These are phyloP conservation scores for Asobara japonica DNA, from an alignment of 1,140 invertebrate species.

Conservation along the genomic window DNA sequence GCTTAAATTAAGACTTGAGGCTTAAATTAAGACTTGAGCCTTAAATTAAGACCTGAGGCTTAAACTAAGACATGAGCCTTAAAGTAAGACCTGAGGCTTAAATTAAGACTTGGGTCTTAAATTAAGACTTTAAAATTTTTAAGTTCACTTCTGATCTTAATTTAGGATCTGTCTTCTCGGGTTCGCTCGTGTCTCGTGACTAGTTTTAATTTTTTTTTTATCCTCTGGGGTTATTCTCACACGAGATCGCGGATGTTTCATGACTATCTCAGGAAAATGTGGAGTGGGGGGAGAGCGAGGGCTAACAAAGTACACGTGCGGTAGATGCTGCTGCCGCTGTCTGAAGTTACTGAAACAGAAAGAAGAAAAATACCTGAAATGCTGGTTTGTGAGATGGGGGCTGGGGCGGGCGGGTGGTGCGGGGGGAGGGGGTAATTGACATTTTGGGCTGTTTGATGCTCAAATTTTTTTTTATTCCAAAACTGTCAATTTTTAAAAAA, in stretches of 20 bases:
- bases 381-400: too few species aligned
- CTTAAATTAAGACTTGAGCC: too few species aligned
- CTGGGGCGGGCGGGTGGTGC: too few species aligned
- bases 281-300: slow-evolving; percentile 43
- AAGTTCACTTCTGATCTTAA: not conserved
- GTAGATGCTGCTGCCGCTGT: slow-evolving; percentile 42
- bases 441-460: too few species aligned
- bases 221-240: not conserved
- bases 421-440: too few species aligned
- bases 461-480: too few species aligned
- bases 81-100: too few species aligned
- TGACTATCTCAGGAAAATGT: slow-evolving; percentile 53
- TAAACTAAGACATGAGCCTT: too few species aligned
- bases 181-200: not conserved
- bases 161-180: not conserved
- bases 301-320: slow-evolving; percentile 38
- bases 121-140: not conserved
- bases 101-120: not conserved
- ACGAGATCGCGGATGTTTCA: slow-evolving; percentile 40
- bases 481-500: too few species aligned
- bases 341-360: slow-evolving; percentile 56
- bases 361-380: not conserved
- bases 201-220: slow-evolving; percentile 25
- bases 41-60: too few species aligned
- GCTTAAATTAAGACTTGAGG: too few species aligned